Base-by-base conservation (phyloP, 2,888 invertebrate species). In the Ischnus inquisitorius region DNA sequence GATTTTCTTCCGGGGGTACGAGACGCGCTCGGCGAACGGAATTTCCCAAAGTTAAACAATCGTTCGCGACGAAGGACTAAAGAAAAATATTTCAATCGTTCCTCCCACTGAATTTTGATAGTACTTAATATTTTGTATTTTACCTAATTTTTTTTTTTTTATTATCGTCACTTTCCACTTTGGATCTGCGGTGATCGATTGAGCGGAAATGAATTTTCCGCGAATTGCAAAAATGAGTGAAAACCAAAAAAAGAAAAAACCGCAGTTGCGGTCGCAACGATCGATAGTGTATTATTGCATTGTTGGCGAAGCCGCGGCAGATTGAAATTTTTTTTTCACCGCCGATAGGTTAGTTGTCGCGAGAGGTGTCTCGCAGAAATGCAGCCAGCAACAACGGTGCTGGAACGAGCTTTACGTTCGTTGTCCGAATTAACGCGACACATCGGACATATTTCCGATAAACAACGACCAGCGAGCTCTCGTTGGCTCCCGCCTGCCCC, bases 401-500 rank as follows among this genome's bases (percentile, higher is more conserved):
- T 41, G 8, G 65, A 16, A 72, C 60, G 67, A 76, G 76, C 60
- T 79, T 79, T 79, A 41, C 77, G 79, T 85, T 85, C 79, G 79
- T 79, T 83, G 74, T 81, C 64, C 64, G 81, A 84, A 85, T 85
- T 85, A 85, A 81, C 81, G 75, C 60, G 77, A 83, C 74, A 48
- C 43, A 68, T 39, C 54, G 46, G 85, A 85, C 85, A 81, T 78
- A 81, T 85, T 85, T 81, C 85, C 85, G 75, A 60, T 60, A 60
- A 60, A 60, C 60, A 60, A 60, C 67, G 72, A 82, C 51, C 72
- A 76, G 78, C 72, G 48, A 62, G 28, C 82, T 74, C 25, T 60
- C 25, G 28, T 60, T 60, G 60, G 60, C 25, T 5, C 60, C 5
- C 34, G n/a, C n/a, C n/a, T n/a, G n/a, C n/a, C n/a, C n/a, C n/a